Percentiles rank a stretch among this genome's conserved stretches.
phyloP scores from a whole-genome alignment of 2,888 invertebrate genomes.

The Drosophila eohydei region DNA sequence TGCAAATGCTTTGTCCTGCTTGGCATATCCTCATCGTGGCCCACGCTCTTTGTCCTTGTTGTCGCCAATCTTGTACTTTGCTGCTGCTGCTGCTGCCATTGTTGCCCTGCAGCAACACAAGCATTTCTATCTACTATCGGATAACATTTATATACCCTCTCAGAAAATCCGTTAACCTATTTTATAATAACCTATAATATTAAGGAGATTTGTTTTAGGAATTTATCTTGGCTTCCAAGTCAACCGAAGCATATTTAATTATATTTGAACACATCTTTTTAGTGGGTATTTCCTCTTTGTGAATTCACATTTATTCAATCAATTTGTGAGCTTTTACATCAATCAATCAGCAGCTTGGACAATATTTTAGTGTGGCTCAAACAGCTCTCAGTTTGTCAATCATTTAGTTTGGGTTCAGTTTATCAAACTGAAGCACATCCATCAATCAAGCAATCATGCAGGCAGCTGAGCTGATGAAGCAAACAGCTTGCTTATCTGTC shows the following conservation, averaged over 20 bases:
- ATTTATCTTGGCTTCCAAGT: background rate
- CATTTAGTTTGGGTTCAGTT: background rate
- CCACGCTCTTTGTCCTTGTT: constrained; percentile 38
- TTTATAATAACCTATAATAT: background rate
- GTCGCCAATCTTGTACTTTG: constrained; percentile 47
- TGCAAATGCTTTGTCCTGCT: constrained; percentile 54
- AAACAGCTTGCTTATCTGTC: background rate
- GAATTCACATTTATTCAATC: background rate
- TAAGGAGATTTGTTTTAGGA: background rate
- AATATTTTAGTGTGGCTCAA: background rate
- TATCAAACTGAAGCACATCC: background rate
- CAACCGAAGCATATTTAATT: background rate
- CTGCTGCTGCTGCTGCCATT: constrained; percentile 11
- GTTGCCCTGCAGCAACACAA: constrained; percentile 37
- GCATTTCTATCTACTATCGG: constrained; percentile 36
- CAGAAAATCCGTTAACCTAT: background rate
- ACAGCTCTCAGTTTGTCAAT: background rate
- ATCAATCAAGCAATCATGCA: background rate
- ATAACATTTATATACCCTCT: constrained; percentile 31
- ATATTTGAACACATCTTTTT: no score
- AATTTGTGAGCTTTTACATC: background rate
- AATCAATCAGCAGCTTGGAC: background rate
- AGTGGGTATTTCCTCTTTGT: no score
- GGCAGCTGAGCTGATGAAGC: background rate
- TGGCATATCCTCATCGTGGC: constrained; percentile 15